Percentiles rank a stretch among this genome's conserved stretches.
Evolutionary conservation across 2,797 vertebrate species (phyloP).

Genomic region (Anisognathus igniventris): DNA sequence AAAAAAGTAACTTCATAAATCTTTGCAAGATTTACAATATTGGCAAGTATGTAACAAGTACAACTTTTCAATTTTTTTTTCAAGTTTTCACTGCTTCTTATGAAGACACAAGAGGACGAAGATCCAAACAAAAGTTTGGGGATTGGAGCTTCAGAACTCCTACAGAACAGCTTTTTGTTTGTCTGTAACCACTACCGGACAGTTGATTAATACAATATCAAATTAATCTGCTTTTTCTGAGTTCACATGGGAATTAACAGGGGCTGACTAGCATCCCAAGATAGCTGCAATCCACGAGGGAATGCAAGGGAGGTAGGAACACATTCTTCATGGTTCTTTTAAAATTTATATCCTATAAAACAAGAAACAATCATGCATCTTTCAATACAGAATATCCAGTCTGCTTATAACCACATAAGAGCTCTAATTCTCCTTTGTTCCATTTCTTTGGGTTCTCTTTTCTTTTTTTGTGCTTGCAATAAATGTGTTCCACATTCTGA

Average conservation of each 20-base stretch:
- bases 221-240: background rate
- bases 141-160: background rate
- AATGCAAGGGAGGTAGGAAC: accelerated
- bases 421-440: background rate
- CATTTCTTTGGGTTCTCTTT: background rate
- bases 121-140: background rate
- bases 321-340: background rate
- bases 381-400: background rate
- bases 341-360: background rate
- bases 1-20: background rate
- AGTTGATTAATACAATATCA: background rate
- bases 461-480: background rate
- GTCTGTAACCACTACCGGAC: background rate
- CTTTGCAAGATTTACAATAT: background rate
- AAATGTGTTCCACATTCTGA: background rate
- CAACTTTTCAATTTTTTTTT: background rate
- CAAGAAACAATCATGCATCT: background rate
- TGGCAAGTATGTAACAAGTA: background rate
- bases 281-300: background rate
- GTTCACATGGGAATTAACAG: background rate
- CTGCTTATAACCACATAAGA: background rate
- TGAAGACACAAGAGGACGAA: background rate
- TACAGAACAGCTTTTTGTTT: background rate
- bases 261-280: background rate
- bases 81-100: background rate